These are phyloP conservation scores for Sceloporus tristichus DNA, from an alignment of 2,113 vertebrate species.

Conservation along the genomic window DNA sequence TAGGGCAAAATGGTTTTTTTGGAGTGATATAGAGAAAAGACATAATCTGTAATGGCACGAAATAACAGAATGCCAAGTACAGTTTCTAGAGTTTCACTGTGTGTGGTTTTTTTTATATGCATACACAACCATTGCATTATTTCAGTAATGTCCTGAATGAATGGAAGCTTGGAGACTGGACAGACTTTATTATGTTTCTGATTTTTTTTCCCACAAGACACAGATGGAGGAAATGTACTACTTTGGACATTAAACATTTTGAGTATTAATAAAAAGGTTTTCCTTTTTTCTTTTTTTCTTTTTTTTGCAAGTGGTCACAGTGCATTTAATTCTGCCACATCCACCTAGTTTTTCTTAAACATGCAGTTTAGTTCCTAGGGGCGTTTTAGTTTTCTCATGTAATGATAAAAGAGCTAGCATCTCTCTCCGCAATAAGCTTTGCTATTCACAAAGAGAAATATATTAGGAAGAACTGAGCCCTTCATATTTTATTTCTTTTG, in stretches of 20 bases:
- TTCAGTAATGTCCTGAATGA: slow-evolving; percentile 9
- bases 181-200: slow-evolving; percentile 23
- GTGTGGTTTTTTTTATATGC: not conserved
- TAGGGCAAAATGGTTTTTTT: slow-evolving; percentile 29
- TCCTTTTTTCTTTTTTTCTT: slow-evolving; percentile 46
- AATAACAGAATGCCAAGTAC: slow-evolving; percentile 31
- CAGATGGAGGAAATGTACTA: not conserved
- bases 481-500: slow-evolving; percentile 46
- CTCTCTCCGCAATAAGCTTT: slow-evolving; percentile 41
- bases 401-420: slow-evolving; percentile 41
- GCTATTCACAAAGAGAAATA: slow-evolving; percentile 56
- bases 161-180: slow-evolving; percentile 35
- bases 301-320: slow-evolving; percentile 50
- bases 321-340: slow-evolving; percentile 33
- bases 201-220: slow-evolving; percentile 33
- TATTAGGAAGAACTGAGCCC: slow-evolving; percentile 53
- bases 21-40: slow-evolving; percentile 20
- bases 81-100: slow-evolving; percentile 29
- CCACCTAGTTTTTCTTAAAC: slow-evolving; percentile 46
- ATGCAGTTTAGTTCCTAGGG: slow-evolving; percentile 35
- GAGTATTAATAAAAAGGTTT: slow-evolving; percentile 29
- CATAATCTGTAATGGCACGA: not conserved
- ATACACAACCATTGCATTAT: slow-evolving; percentile 10
- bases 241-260: slow-evolving; percentile 39
- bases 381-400: slow-evolving; percentile 17